Percentiles rank a stretch among this genome's conserved stretches.
phyloP scores from a whole-genome alignment of 35 echinoderm and acorn worm species.

The Ophioderma brevispina region DNA sequence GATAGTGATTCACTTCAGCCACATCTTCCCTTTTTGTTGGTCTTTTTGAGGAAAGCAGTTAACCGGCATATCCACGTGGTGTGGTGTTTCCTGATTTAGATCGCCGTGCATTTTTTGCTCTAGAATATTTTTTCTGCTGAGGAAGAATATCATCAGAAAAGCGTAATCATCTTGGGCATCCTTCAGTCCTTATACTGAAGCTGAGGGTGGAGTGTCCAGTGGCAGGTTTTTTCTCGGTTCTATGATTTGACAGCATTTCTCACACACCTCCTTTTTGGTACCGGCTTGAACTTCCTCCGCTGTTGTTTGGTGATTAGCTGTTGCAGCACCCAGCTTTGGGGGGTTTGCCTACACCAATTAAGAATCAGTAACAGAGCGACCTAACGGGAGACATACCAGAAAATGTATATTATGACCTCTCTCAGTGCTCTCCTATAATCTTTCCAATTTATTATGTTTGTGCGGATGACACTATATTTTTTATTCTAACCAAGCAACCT shows the following conservation, averaged over 20 bases:
- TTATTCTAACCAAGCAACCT: no score
- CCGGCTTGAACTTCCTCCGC: slow-evolving; percentile 82
- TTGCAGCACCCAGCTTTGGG: slow-evolving; percentile 96
- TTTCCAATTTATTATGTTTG: no score
- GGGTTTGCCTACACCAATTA: slow-evolving; percentile 84
- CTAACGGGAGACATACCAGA: no score
- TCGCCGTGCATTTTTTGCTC: slow-evolving; percentile 50
- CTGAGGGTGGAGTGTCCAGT: background rate
- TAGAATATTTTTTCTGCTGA: background rate
- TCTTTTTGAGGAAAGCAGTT: slow-evolving; percentile 19
- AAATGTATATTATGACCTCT: no score
- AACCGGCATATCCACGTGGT: slow-evolving; percentile 32
- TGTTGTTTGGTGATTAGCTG: slow-evolving; percentile 91
- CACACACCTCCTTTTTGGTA: slow-evolving; percentile 81
- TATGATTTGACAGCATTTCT: slow-evolving; percentile 77
- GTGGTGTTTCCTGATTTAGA: slow-evolving; percentile 84
- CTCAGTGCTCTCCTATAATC: no score
- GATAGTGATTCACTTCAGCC: slow-evolving; percentile 46
- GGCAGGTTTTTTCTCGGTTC: slow-evolving; percentile 11
- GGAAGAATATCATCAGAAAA: background rate
- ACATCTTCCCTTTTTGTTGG: slow-evolving; percentile 22
- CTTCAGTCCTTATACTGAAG: background rate
- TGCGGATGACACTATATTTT: no score
- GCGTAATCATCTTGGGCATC: slow-evolving; percentile 37
- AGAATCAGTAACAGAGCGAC: slow-evolving; percentile 88